These are phyloP conservation scores for Piaya cayana DNA, from an alignment of 2,113 vertebrate genomes.

Conservation along the genomic window DNA sequence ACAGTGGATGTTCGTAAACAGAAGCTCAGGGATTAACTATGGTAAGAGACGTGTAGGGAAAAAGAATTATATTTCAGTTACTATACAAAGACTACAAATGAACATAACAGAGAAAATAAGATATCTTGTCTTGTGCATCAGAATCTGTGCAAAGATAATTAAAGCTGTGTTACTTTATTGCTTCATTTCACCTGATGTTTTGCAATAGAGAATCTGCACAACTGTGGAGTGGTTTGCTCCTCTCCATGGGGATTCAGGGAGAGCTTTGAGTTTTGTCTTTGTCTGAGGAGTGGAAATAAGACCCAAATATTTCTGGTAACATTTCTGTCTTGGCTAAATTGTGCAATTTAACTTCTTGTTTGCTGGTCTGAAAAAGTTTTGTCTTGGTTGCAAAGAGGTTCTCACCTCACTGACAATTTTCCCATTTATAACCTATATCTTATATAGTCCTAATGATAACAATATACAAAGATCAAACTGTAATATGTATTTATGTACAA, in stretches of 20 bases:
- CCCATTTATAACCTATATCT: not conserved
- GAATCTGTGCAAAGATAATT: not conserved
- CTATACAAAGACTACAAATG: not conserved
- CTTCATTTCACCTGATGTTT: not conserved
- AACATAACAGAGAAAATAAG: not conserved
- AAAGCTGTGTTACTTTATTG: not conserved
- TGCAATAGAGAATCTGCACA: not conserved
- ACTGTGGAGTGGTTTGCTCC: not conserved
- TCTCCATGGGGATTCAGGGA: not conserved
- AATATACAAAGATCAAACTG: not conserved
- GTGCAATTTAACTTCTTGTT: not conserved
- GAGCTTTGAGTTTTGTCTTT: not conserved
- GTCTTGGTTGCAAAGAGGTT: not conserved
- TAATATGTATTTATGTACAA: not conserved
- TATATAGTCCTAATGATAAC: not conserved
- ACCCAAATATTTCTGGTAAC: not conserved
- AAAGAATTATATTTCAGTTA: not conserved
- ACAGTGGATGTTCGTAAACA: not conserved
- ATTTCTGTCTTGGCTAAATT: not conserved
- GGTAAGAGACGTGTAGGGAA: not conserved
- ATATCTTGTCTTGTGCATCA: not conserved
- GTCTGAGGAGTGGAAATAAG: not conserved
- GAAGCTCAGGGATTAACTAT: not conserved
- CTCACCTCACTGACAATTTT: not conserved
- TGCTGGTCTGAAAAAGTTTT: not conserved